Evolutionary conservation across 23 tunicate species (phyloP).

Genomic region (Ciona savignyi): DNA sequence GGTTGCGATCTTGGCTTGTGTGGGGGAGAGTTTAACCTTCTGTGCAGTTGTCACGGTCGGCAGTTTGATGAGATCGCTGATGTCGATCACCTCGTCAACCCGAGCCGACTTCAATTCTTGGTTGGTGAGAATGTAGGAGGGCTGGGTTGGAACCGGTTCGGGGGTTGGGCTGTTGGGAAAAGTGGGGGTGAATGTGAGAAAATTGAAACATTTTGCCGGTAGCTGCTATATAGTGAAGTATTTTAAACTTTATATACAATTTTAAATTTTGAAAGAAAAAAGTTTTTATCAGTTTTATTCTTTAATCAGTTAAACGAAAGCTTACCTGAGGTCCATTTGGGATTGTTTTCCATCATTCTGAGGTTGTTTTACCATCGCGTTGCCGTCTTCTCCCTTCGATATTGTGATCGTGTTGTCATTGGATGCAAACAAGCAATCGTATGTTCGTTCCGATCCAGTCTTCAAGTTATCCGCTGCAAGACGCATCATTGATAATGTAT

Average conservation of each 20-base stretch:
- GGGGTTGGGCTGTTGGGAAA: too few relatives aligned
- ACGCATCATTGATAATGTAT: too few relatives aligned
- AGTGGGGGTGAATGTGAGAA: too few relatives aligned
- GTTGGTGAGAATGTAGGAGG: constrained; percentile 12
- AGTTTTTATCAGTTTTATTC: too few relatives aligned
- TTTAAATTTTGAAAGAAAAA: too few relatives aligned
- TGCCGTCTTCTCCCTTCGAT: constrained; percentile 41
- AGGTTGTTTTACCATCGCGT: constrained; percentile 23
- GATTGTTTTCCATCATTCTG: constrained; percentile 7
- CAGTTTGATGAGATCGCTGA: constrained; percentile 12
- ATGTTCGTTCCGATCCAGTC: neutral
- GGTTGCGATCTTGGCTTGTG: constrained; percentile 35
- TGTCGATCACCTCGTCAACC: constrained; percentile 21
- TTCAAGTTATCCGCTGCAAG: neutral
- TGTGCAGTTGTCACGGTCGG: constrained; percentile 23
- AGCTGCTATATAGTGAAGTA: too few relatives aligned
- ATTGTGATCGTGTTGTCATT: constrained; percentile 18
- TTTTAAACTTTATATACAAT: too few relatives aligned
- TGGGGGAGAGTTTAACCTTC: constrained; percentile 33
- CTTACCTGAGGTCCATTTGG: constrained; percentile 42
- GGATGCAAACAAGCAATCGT: neutral
- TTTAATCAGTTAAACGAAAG: too few relatives aligned
- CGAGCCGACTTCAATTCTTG: too few relatives aligned
- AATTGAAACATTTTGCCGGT: too few relatives aligned
- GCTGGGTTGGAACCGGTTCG: too few relatives aligned